Conservation (phyloP, 2,113 vertebrate species). For the Oncorhynchus tshawytscha region DNA sequence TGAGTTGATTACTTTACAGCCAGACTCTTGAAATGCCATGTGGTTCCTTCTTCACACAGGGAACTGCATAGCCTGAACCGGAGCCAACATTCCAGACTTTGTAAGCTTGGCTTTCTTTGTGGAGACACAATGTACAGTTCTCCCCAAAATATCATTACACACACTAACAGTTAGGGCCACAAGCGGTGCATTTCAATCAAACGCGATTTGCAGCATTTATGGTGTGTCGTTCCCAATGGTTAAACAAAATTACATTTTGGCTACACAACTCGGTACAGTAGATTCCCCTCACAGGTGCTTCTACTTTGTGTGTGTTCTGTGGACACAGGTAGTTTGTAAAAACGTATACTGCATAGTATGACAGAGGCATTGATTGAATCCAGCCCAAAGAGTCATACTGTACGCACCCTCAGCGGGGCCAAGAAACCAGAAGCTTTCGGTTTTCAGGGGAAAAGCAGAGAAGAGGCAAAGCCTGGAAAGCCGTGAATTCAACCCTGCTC, state of each 20-base stretch:
- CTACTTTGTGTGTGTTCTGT: too few relatives aligned
- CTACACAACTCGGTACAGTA: background rate
- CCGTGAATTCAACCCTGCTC: too few relatives aligned
- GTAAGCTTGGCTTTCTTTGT: background rate
- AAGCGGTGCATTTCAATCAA: background rate
- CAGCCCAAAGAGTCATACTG: too few relatives aligned
- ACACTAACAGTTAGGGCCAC: background rate
- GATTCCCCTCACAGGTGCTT: too few relatives aligned
- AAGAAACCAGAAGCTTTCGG: too few relatives aligned
- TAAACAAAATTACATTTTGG: background rate
- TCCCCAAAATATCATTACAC: background rate
- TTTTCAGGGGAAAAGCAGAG: too few relatives aligned
- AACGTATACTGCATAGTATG: too few relatives aligned
- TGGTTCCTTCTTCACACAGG: background rate
- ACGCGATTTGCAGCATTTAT: background rate
- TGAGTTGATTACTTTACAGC: background rate
- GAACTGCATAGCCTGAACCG: background rate
- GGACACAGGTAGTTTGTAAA: too few relatives aligned
- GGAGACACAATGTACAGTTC: conserved; percentile 3
- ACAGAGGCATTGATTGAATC: too few relatives aligned
- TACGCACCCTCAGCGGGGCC: too few relatives aligned
- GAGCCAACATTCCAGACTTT: background rate
- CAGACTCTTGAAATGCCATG: background rate
- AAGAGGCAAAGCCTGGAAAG: too few relatives aligned
- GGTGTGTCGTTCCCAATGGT: background rate